Conservation (phyloP, 2,113 vertebrate species). For the Chlorodrepanis virens region DNA sequence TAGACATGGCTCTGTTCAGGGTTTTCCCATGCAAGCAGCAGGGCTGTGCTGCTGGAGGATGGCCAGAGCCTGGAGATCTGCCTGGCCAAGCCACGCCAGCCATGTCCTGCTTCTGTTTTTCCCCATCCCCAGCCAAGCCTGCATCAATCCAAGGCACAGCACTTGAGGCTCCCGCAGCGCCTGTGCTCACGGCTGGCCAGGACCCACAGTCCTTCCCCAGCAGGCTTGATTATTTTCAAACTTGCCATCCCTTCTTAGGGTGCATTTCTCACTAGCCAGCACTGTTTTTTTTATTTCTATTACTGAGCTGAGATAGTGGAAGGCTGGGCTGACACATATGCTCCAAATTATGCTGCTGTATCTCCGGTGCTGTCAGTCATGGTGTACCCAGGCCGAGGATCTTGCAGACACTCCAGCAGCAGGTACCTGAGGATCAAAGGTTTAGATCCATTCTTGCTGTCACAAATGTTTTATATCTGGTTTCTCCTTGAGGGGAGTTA, state of each 20-base stretch:
- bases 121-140: neutral
- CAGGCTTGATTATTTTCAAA: neutral
- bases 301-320: neutral
- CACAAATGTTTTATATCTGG: conserved; percentile 25
- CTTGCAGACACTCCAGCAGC: neutral
- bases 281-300: neutral
- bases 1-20: neutral
- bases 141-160: neutral
- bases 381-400: neutral
- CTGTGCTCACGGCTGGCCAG: neutral
- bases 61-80: neutral
- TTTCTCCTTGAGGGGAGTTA: conserved; percentile 7
- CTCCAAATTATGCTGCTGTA: conserved; percentile 17
- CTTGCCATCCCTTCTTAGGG: neutral
- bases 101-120: neutral
- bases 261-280: neutral
- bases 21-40: neutral
- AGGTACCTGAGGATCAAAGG: conserved; percentile 46
- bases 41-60: neutral
- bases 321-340: neutral
- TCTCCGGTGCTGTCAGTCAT: conserved; percentile 26
- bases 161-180: rapidly evolving
- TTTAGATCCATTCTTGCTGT: conserved; percentile 46
- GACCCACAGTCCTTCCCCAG: neutral
- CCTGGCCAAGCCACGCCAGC: neutral